Conservation (phyloP, 2,888 invertebrate genomes). For the Ceraclea dissimilis region DNA sequence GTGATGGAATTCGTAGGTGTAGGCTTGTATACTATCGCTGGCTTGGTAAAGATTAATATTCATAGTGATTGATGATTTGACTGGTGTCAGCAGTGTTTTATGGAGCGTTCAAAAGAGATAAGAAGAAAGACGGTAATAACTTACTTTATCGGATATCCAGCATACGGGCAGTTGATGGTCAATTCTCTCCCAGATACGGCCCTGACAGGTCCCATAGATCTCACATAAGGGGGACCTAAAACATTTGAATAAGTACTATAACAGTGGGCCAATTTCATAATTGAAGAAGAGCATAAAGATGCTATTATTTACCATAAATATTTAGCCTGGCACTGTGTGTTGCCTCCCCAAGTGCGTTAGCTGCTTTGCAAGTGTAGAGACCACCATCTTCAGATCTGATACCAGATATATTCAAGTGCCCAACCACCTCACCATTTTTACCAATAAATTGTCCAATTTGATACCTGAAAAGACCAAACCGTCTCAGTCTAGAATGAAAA, state of each 20-base stretch:
- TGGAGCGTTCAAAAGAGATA: no score
- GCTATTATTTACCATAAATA: slow-evolving; percentile 67
- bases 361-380: slow-evolving; percentile 73
- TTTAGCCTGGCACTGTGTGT: slow-evolving; percentile 70
- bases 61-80: no score
- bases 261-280: no score
- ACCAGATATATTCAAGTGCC: slow-evolving; percentile 75
- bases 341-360: slow-evolving; percentile 67
- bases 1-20: no score
- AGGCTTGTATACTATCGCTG: no score
- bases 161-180: slow-evolving; percentile 73
- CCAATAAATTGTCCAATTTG: slow-evolving; percentile 79
- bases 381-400: slow-evolving; percentile 79
- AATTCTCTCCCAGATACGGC: slow-evolving; percentile 74
- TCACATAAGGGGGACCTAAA: slow-evolving; percentile 68
- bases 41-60: no score
- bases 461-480: slow-evolving; percentile 40
- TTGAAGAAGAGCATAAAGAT: no score
- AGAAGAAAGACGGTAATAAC: neutral
- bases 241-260: slow-evolving; percentile 6
- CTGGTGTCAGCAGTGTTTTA: no score
- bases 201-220: slow-evolving; percentile 66
- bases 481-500: neutral
- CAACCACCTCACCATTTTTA: slow-evolving; percentile 73
- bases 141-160: slow-evolving; percentile 73